Conservation (phyloP, 1,140 invertebrate species). For the Branchinecta lynchi region DNA sequence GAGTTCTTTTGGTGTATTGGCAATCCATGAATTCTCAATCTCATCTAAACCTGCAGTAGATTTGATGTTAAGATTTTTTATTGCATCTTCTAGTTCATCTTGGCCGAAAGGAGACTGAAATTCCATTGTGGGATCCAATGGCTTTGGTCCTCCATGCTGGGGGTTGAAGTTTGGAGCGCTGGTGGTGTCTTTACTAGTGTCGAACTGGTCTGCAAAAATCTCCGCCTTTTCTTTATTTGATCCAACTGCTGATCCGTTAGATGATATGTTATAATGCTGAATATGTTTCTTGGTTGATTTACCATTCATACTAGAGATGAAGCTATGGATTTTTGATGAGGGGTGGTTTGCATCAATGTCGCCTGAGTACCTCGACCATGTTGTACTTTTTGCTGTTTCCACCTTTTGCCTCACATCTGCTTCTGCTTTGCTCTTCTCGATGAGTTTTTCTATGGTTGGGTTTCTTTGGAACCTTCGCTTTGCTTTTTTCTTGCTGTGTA, state of each 20-base stretch:
- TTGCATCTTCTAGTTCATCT: neutral
- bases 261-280: too few relatives aligned
- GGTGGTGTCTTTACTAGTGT: neutral
- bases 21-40: neutral
- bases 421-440: neutral
- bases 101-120: neutral
- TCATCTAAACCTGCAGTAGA: neutral
- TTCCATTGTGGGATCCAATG: neutral
- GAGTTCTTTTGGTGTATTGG: neutral
- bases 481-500: neutral
- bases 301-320: constrained; percentile 2
- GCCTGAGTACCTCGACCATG: neutral
- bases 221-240: neutral
- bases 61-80: neutral
- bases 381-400: neutral
- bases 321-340: neutral
- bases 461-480: neutral
- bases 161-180: neutral
- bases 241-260: too few relatives aligned
- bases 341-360: neutral
- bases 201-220: neutral
- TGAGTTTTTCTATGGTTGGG: neutral
- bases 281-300: neutral
- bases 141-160: neutral
- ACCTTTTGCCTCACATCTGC: neutral